Percentiles rank a stretch among this genome's conserved stretches.
Conservation (phyloP, 2,797 vertebrate species). For the Anguilla marmorata region DNA sequence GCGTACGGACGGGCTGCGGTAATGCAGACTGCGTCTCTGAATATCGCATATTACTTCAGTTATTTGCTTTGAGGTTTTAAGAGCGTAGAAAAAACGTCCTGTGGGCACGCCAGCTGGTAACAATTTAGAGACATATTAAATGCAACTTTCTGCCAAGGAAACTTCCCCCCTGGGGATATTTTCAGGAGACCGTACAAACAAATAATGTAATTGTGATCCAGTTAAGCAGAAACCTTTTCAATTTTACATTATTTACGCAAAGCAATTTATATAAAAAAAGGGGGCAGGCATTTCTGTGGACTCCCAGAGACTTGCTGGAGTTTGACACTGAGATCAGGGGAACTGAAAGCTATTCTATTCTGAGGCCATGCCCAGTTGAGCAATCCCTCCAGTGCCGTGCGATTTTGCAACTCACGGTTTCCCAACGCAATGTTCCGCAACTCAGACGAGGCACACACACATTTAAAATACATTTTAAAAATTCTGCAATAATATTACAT, state of each 20-base stretch:
- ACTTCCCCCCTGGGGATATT: conserved; percentile 70
- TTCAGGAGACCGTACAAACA: conserved; percentile 73
- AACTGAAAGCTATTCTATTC: background rate
- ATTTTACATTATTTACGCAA: conserved; percentile 59
- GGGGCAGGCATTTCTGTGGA: conserved; percentile 41
- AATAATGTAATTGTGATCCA: conserved; percentile 72
- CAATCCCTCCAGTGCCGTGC: background rate
- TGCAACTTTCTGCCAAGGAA: conserved; percentile 68
- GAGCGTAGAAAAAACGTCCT: conserved; percentile 70
- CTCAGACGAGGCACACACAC: background rate
- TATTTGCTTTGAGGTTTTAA: conserved; percentile 71
- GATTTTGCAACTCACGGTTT: background rate
- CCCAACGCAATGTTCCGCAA: background rate
- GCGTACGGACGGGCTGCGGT: conserved; percentile 44
- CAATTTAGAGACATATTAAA: conserved; percentile 76
- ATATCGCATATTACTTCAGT: conserved; percentile 66
- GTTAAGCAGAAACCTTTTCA: conserved; percentile 59
- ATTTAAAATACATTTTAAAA: background rate
- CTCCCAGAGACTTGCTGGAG: conserved; percentile 49
- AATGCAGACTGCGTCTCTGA: conserved; percentile 63
- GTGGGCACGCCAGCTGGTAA: conserved; percentile 71
- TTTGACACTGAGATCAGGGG: conserved; percentile 25
- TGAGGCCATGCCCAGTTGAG: background rate
- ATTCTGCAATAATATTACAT: background rate
- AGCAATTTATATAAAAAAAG: conserved; percentile 45